phyloP scores from a whole-genome alignment of 2,113 vertebrate species.

The Fregata magnificens region DNA sequence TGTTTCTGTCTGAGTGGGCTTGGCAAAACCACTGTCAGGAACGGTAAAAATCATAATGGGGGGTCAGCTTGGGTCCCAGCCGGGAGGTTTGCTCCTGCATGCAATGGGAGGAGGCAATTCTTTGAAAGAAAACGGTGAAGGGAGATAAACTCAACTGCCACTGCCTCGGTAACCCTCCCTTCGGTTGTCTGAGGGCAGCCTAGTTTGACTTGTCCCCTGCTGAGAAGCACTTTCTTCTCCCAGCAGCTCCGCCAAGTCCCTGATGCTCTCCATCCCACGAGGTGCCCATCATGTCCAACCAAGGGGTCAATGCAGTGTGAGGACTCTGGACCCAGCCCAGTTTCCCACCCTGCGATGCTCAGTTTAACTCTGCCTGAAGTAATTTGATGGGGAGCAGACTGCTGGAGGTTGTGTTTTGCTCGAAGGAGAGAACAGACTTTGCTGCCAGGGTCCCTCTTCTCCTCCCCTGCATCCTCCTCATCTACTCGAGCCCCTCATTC shows the following conservation, averaged over 20 bases:
- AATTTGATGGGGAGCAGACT: background rate
- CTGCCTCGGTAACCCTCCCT: background rate
- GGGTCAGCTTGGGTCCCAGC: slow-evolving; percentile 2
- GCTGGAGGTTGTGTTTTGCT: background rate
- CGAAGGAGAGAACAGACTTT: background rate
- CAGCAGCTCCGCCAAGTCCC: background rate
- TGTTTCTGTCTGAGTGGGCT: slow-evolving; percentile 5
- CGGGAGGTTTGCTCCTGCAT: fast-evolving
- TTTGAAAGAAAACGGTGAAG: background rate
- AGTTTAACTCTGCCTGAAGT: background rate
- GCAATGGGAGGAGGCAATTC: background rate
- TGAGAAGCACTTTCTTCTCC: background rate
- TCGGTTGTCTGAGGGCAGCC: background rate
- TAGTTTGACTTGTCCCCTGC: background rate
- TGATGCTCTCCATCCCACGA: fast-evolving
- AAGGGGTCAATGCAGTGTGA: fast-evolving
- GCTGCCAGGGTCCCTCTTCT: background rate
- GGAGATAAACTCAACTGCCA: background rate
- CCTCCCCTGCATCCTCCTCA: background rate
- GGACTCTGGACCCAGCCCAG: background rate
- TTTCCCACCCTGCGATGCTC: background rate
- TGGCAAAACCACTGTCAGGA: slow-evolving; percentile 14
- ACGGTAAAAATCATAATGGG: background rate
- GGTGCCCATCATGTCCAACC: background rate
- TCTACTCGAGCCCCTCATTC: background rate